These are phyloP conservation scores for Cyphomyrus discorhynchus DNA, from an alignment of 2,113 vertebrate genomes.

Conservation along the genomic window DNA sequence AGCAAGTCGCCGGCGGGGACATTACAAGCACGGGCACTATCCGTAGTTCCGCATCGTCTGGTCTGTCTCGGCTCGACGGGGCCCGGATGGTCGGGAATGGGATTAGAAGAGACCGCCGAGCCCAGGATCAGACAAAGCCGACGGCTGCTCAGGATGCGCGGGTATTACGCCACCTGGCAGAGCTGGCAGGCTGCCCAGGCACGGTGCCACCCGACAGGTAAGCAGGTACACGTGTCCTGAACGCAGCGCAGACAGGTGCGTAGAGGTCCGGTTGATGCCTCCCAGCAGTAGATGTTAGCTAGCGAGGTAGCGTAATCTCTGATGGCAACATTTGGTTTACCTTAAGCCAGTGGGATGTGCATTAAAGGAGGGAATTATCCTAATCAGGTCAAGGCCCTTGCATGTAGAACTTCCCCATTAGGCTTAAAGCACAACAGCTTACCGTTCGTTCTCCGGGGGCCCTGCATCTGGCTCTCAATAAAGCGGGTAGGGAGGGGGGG, in stretches of 20 bases:
- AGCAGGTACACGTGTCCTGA: constrained; percentile 68
- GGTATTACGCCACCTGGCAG: constrained; percentile 78
- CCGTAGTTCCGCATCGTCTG: background rate
- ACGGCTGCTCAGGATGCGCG: constrained; percentile 62
- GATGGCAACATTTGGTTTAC: constrained; percentile 99
- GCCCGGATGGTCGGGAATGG: constrained; percentile 10
- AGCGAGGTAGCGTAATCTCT: constrained; percentile 99
- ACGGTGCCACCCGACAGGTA: constrained; percentile 80
- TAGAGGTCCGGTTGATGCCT: constrained; percentile 45
- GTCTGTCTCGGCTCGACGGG: constrained; percentile 1
- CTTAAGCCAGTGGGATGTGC: constrained; percentile 99
- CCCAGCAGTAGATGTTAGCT: constrained; percentile 68
- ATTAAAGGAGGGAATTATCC: constrained; percentile 99
- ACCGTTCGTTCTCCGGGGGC: constrained; percentile 73
- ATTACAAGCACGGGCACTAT: background rate
- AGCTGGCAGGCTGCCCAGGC: constrained; percentile 53
- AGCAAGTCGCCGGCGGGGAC: background rate
- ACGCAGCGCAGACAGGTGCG: constrained; percentile 62
- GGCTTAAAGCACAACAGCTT: constrained; percentile 87
- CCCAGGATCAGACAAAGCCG: constrained; percentile 35
- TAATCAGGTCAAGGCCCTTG: constrained; percentile 98
- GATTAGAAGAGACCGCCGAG: background rate
- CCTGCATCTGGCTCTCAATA: constrained; percentile 83
- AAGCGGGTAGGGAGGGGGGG: constrained; percentile 68
- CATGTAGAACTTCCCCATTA: constrained; percentile 90